Evolutionary conservation across 2,888 invertebrate genomes (phyloP).

Genomic region (Eueremaeus valkanovi): DNA sequence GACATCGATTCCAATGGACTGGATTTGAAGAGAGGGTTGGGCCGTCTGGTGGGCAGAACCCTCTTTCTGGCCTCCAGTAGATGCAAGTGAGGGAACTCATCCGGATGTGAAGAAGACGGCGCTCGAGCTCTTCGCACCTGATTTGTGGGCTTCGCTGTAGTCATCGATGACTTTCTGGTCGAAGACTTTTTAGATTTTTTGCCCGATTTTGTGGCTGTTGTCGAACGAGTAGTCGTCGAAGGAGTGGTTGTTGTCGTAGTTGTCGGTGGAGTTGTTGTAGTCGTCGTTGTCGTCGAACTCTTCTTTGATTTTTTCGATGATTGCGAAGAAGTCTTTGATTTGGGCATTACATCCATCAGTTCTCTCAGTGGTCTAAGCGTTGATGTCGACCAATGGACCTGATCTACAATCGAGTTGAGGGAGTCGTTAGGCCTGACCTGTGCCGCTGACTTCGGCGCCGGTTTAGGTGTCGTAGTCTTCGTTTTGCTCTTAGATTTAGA

Average conservation of each 20-base stretch:
- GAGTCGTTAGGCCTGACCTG: conserved; percentile 10
- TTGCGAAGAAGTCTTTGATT: background rate
- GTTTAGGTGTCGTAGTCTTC: conserved; percentile 20
- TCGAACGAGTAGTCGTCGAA: background rate
- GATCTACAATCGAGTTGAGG: conserved; percentile 16
- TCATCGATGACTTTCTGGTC: conserved; percentile 11
- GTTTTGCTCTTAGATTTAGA: conserved; percentile 14
- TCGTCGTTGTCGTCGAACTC: background rate
- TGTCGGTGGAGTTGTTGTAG: conserved; percentile 13
- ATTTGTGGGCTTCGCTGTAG: background rate
- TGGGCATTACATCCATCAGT: conserved; percentile 12
- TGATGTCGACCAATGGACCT: conserved; percentile 38
- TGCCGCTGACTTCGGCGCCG: conserved; percentile 28
- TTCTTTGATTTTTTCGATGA: conserved; percentile 10
- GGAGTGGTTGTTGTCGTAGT: conserved; percentile 27
- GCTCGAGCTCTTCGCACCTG: conserved; percentile 14
- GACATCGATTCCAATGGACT: background rate
- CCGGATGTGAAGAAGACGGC: conserved; percentile 30
- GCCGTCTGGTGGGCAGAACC: background rate
- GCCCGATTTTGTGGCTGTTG: conserved; percentile 25
- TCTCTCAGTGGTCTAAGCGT: conserved; percentile 38
- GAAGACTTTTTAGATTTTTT: conserved; percentile 27
- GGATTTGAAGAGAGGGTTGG: background rate
- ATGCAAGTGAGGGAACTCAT: conserved; percentile 38
- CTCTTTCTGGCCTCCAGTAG: background rate